These are phyloP conservation scores for Noctua janthina DNA, from an alignment of 2,888 invertebrate genomes.

Conservation along the genomic window DNA sequence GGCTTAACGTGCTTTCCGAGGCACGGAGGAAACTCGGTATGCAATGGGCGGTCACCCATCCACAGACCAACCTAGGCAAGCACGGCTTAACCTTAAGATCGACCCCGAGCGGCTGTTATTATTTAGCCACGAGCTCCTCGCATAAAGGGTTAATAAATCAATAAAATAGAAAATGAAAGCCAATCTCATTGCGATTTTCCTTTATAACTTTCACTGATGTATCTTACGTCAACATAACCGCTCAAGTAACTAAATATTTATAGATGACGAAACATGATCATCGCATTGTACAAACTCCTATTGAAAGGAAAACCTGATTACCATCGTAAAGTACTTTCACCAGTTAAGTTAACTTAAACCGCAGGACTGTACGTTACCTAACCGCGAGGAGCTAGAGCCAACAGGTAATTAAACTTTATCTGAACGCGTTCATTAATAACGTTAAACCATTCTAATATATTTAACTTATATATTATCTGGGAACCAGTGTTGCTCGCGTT, in stretches of 20 bases:
- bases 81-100: too few species aligned
- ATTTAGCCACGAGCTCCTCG: too few species aligned
- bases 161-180: background rate
- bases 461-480: slow-evolving; percentile 51
- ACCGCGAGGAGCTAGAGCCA: slow-evolving; percentile 55
- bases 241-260: slow-evolving; percentile 17
- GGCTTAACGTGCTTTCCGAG: too few species aligned
- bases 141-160: too few species aligned
- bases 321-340: slow-evolving; percentile 24
- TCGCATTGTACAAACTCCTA: background rate
- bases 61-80: too few species aligned
- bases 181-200: background rate
- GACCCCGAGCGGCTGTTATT: too few species aligned
- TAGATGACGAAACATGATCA: slow-evolving; percentile 19
- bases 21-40: too few species aligned
- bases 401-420: slow-evolving; percentile 65
- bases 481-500: slow-evolving; percentile 39
- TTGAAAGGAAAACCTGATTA: slow-evolving; percentile 24
- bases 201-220: background rate
- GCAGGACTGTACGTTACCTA: slow-evolving; percentile 58
- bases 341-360: slow-evolving; percentile 47
- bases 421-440: slow-evolving; percentile 61
- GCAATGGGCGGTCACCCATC: too few species aligned
- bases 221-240: background rate
- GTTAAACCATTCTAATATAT: slow-evolving; percentile 52